phyloP scores from a whole-genome alignment of 2,113 vertebrate species.

The Camelus bactrianus region DNA sequence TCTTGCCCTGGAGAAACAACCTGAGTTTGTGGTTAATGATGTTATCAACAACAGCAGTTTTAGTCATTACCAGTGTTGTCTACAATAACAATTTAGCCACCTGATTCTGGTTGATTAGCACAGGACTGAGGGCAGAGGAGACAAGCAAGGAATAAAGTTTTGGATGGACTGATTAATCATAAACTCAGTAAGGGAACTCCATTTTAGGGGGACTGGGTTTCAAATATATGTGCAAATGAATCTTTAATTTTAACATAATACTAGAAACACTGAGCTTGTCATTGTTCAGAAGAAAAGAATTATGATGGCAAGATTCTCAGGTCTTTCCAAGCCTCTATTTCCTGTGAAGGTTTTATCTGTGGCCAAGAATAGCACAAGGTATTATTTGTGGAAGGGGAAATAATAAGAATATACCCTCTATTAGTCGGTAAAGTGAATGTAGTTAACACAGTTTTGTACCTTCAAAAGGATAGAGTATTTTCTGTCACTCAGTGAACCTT shows the following conservation, averaged over 20 bases:
- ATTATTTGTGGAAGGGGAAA: neutral
- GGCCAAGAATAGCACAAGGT: neutral
- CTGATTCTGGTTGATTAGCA: neutral
- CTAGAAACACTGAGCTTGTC: slow-evolving; percentile 20
- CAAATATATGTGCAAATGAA: neutral
- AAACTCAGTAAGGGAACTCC: neutral
- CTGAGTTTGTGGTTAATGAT: neutral
- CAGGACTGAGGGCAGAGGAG: neutral
- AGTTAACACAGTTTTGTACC: neutral
- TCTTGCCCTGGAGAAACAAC: neutral
- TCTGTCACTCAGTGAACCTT: neutral
- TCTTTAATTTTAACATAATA: neutral
- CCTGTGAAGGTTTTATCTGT: neutral
- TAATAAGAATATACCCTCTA: neutral
- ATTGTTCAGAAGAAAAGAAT: slow-evolving; percentile 1
- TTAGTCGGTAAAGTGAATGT: neutral
- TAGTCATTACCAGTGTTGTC: neutral
- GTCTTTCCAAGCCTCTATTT: slow-evolving; percentile 1
- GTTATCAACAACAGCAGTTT: too few relatives aligned
- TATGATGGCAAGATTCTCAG: neutral
- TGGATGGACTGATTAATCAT: neutral
- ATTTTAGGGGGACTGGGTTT: neutral
- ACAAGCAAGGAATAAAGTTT: neutral
- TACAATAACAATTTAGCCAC: neutral
- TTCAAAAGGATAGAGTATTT: neutral